Evolutionary conservation across 2,888 invertebrate genomes (phyloP).

Genomic region (Mythimna loreyi): DNA sequence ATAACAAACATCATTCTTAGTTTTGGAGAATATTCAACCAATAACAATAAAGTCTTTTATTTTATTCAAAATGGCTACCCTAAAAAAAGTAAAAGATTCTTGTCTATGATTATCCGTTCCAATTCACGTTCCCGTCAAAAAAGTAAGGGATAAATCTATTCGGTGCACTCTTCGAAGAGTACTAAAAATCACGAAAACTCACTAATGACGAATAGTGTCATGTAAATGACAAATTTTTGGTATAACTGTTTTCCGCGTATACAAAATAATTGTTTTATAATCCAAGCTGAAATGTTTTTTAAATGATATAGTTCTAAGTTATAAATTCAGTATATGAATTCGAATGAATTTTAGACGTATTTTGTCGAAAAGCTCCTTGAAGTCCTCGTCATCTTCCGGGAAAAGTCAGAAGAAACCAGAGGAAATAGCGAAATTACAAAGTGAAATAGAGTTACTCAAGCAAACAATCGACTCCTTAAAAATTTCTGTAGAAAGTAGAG

Average conservation of each 20-base stretch:
- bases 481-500: constrained; percentile 84
- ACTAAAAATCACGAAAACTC: constrained; percentile 10
- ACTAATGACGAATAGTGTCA: constrained; percentile 53
- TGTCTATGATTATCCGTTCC: constrained; percentile 50
- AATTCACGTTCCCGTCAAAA: constrained; percentile 3
- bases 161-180: neutral
- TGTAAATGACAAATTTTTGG: constrained; percentile 64
- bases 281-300: constrained; percentile 45
- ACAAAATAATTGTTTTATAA: constrained; percentile 59
- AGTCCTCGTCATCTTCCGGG: constrained; percentile 67
- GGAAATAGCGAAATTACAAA: constrained; percentile 73
- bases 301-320: constrained; percentile 58
- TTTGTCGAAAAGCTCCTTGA: constrained; percentile 72
- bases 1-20: constrained; percentile 13
- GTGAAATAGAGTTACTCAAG: constrained; percentile 85
- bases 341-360: constrained; percentile 74
- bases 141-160: neutral
- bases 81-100: constrained; percentile 27
- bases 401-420: constrained; percentile 64
- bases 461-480: constrained; percentile 83
- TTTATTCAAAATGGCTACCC: constrained; percentile 62
- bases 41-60: constrained; percentile 12
- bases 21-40: constrained; percentile 10
- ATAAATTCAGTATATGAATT: constrained; percentile 55
- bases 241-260: constrained; percentile 56